Percentiles rank a stretch among this genome's conserved stretches.
Evolutionary conservation across 2,113 vertebrate genomes (phyloP).

Genomic region (Amia ocellicauda): DNA sequence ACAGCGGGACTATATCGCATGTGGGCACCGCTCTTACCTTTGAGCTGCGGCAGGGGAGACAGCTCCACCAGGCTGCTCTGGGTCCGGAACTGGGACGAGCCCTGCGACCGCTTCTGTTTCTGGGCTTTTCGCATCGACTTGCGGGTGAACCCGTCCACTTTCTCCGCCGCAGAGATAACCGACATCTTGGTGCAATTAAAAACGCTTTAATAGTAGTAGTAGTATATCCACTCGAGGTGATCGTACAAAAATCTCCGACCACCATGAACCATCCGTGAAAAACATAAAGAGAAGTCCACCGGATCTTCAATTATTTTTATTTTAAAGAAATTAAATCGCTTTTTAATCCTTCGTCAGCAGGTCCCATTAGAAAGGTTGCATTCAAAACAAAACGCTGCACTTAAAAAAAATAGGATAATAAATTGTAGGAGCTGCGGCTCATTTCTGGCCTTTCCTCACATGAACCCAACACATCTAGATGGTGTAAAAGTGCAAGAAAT

Average conservation of each 20-base stretch:
- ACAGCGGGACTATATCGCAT: not conserved
- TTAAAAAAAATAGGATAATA: not conserved
- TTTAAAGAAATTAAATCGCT: too few relatives aligned
- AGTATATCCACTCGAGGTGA: too few relatives aligned
- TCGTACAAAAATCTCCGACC: too few relatives aligned
- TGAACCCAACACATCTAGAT: too few relatives aligned
- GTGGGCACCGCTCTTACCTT: constrained; percentile 67
- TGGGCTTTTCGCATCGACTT: constrained; percentile 95
- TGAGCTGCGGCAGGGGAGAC: constrained; percentile 86
- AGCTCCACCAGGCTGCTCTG: constrained; percentile 81
- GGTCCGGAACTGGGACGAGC: constrained; percentile 91
- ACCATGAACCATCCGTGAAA: too few relatives aligned
- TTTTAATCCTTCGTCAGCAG: too few relatives aligned
- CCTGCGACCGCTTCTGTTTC: constrained; percentile 86
- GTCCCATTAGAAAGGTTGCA: too few relatives aligned
- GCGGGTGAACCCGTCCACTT: constrained; percentile 97
- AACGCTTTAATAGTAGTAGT: too few relatives aligned
- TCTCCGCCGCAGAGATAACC: constrained; percentile 92
- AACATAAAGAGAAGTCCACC: too few relatives aligned
- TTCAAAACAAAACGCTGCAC: too few relatives aligned
- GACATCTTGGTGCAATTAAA: constrained; percentile 68
- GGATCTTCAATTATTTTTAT: too few relatives aligned
- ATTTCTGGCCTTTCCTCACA: not conserved
- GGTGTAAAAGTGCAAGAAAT: not conserved
- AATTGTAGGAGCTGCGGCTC: not conserved